These are phyloP conservation scores for Euzetes globulus DNA, from an alignment of 2,888 invertebrate species.

Conservation along the genomic window DNA sequence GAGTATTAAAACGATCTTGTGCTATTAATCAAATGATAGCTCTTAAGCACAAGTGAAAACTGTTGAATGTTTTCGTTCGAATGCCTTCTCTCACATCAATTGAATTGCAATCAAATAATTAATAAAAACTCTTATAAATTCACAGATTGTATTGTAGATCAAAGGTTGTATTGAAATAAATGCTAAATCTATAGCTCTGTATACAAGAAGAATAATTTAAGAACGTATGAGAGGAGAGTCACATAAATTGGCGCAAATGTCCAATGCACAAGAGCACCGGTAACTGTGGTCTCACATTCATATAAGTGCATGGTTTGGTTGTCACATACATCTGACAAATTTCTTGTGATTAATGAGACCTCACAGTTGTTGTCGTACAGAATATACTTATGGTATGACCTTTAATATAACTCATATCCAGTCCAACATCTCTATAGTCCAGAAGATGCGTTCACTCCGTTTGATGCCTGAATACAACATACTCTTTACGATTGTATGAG, in stretches of 20 bases:
- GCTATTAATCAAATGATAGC: no score
- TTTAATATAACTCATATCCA: not conserved
- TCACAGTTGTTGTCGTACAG: not conserved
- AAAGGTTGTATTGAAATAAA: no score
- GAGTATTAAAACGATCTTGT: no score
- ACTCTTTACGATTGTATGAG: no score
- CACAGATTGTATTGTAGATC: no score
- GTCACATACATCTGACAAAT: conserved; percentile 23
- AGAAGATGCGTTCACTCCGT: not conserved
- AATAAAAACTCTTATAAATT: no score
- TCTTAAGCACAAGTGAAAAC: no score
- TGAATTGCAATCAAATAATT: no score
- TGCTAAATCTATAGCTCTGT: no score
- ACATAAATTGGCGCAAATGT: not conserved
- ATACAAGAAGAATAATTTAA: not conserved
- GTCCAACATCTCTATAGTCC: not conserved
- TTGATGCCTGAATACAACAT: not conserved
- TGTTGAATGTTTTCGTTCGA: no score
- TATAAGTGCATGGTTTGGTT: not conserved
- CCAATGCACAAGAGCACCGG: not conserved
- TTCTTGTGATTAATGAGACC: conserved; percentile 18
- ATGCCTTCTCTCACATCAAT: no score
- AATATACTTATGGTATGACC: not conserved
- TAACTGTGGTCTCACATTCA: not conserved
- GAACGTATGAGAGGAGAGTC: not conserved